These are phyloP conservation scores for Deroplatys truncata DNA, from an alignment of 2,888 invertebrate species.

Conservation along the genomic window DNA sequence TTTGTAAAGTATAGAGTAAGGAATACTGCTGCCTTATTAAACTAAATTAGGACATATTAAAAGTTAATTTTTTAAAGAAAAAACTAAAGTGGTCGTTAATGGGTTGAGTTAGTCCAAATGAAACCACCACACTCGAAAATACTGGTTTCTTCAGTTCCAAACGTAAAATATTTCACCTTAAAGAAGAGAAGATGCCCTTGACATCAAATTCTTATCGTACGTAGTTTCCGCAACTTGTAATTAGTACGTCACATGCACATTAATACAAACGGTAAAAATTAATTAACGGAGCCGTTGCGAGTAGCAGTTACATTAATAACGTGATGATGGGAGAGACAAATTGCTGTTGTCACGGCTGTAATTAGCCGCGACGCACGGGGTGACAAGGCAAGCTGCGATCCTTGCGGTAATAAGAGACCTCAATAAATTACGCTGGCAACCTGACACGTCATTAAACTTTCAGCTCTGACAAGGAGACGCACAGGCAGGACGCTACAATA, in stretches of 20 bases:
- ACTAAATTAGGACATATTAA: no score
- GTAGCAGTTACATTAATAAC: not conserved
- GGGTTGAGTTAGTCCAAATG: no score
- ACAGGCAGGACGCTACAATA: slow-evolving; percentile 21
- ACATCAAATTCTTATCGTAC: no score
- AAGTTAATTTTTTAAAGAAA: no score
- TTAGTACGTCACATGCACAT: not conserved
- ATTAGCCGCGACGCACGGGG: not conserved
- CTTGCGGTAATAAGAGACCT: not conserved
- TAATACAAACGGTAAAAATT: not conserved
- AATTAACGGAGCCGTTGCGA: not conserved
- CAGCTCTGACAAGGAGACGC: slow-evolving; percentile 21
- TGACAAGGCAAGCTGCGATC: not conserved
- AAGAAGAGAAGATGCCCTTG: no score
- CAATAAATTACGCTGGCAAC: not conserved
- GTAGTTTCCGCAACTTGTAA: not conserved
- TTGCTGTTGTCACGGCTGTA: not conserved
- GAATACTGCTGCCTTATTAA: no score
- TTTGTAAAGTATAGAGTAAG: no score
- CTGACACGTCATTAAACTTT: not conserved
- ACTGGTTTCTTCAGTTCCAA: no score
- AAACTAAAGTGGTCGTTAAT: no score
- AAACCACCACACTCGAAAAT: no score
- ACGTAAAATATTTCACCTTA: no score
- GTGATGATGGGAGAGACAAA: not conserved